Base-by-base conservation (phyloP, 1,140 invertebrate species). In the Eriosoma lanigerum region DNA sequence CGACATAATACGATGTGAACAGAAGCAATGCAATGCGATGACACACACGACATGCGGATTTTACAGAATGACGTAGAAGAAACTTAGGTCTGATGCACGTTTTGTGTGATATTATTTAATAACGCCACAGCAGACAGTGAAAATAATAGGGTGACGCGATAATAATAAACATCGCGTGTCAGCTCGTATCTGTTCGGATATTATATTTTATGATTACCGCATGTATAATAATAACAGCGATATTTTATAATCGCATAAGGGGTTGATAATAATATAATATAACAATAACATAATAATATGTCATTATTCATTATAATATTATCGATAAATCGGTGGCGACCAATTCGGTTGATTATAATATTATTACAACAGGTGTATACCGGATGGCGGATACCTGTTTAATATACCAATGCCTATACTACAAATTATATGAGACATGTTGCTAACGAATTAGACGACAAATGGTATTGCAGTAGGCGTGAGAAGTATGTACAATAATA, bases 21-120 rank as follows among this genome's bases (percentile, higher is more conserved):
- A 48, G 66, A 48, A 68, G 66, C 66, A 68, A 68, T n/a, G n/a
- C n/a, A n/a, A n/a, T n/a, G n/a, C n/a, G n/a, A n/a, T 68, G 66
- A 68, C 66, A 68, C 15, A 8, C 32, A 32, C n/a, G n/a, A n/a
- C 26, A 46, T n/a, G 13, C 32, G 44, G 6, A 38, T 38, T n/a
- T 44, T n/a, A n/a, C n/a, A n/a, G n/a, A n/a, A 44, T 62, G 4
- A 32, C 21, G 15, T 46, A 38, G 13, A 38, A 24, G 13, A n/a
- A 6, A n/a, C n/a, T n/a, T n/a, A 15, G 13, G 32, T 46, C 64
- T 21, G 38, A 10, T 12, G 12, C 21, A 38, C n/a, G n/a, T n/a
- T n/a, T n/a, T n/a, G 32, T 46, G 66, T 68, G 66, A 68, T n/a
- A n/a, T 68, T 68, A 68, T 68, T 24, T 46, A 46, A 68, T 68